Percentiles rank a stretch among this genome's conserved stretches.
These are phyloP conservation scores for Cardinalis cardinalis DNA, from an alignment of 2,113 vertebrate species.

Conservation along the genomic window DNA sequence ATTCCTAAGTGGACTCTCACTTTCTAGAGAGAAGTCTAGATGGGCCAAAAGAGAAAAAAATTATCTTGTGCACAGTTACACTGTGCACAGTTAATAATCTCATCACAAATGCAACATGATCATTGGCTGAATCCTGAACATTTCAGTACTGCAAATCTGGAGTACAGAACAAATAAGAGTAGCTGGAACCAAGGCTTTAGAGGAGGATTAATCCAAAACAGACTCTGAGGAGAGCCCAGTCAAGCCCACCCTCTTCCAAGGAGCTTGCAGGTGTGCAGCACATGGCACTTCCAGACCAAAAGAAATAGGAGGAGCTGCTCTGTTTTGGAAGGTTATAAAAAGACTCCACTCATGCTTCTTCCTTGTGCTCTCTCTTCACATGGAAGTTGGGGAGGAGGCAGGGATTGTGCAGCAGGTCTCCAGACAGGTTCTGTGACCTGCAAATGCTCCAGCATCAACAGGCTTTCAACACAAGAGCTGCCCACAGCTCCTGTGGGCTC, in stretches of 20 bases:
- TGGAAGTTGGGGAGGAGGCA: neutral
- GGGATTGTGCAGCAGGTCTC: neutral
- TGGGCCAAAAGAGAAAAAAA: neutral
- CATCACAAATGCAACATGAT: neutral
- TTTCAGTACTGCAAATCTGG: neutral
- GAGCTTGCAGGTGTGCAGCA: neutral
- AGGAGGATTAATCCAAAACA: neutral
- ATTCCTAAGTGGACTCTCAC: neutral
- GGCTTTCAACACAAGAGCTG: neutral
- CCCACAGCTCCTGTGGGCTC: neutral
- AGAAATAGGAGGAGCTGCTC: neutral
- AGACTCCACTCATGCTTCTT: neutral
- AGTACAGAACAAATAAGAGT: neutral
- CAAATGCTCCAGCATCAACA: neutral
- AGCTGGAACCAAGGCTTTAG: neutral
- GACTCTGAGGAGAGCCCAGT: neutral
- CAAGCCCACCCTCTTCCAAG: neutral
- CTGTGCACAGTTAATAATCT: neutral
- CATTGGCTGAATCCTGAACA: neutral
- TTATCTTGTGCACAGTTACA: neutral
- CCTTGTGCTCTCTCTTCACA: neutral
- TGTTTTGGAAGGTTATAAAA: neutral
- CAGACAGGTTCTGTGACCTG: neutral
- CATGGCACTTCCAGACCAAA: neutral
- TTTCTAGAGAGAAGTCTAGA: neutral